Base-by-base conservation (phyloP, 2,113 vertebrate genomes). In the Microtus pennsylvanicus region DNA sequence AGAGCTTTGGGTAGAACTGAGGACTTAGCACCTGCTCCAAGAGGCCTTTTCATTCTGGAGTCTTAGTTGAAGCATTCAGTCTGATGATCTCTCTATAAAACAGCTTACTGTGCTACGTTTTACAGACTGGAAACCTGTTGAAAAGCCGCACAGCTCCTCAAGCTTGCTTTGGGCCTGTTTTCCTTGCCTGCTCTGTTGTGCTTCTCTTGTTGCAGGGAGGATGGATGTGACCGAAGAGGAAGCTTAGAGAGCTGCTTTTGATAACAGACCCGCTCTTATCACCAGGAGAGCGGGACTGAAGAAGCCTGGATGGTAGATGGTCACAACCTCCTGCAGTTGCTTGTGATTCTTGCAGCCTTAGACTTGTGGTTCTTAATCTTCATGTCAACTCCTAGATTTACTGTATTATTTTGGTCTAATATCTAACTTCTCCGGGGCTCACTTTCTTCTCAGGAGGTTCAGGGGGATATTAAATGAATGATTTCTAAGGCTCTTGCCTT, bases 381-480 rank as follows among this genome's bases (percentile, higher is more conserved):
- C 26, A 10, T 30, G 22, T 88, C 3, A 77, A 19, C 82, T 86
- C 45, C 65, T 74, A 28, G 4, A 52, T 38, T 94, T 17, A 45
- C 12, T 17, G 1, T 91, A 3, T 82, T 42, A 55, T 70, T 33
- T 67, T 69, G 26, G 76, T 67, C 22, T 58, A 82, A 22, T 0
- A 0, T 33, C 33, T 95, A 47, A 80, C 22, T 45, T 90, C 45
- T 90, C 24, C 63, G 8, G 42, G 5, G 35, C 11, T 96, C 7
- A 33, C 16, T 96, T 96, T 91, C 16, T 13, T 96, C 16, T 93
- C 17, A 63, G 83, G 87, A 95, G 61, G 72, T 87, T 94, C 45
- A 74, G 89, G 35, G 11, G 28, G 9, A 30, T 67, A 69, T 81
- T 96, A 75, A 88, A 82, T 55, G 7, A 47, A 52, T 88, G 75